Conservation (phyloP, 2,797 vertebrate species). For the Coreius guichenoti region DNA sequence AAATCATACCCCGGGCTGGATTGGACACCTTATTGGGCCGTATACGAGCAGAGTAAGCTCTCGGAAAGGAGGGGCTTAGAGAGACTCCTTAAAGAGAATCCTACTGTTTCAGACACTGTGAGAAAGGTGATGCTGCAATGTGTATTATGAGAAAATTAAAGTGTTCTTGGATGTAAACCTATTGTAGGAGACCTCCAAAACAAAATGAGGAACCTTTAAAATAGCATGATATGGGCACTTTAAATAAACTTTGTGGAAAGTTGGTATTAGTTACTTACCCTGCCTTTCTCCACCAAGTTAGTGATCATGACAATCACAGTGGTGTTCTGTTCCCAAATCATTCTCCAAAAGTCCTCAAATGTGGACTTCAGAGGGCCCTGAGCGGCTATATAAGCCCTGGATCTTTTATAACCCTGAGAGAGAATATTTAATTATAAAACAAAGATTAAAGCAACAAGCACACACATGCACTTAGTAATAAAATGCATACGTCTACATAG, state of each 20-base stretch:
- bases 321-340: conserved; percentile 99
- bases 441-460: conserved; percentile 14
- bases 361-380: conserved; percentile 98
- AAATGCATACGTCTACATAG: conserved; percentile 94
- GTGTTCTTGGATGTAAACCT: neutral
- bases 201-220: neutral
- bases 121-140: neutral
- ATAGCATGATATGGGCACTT: neutral
- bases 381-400: conserved; percentile 95
- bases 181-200: neutral
- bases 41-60: neutral
- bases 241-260: neutral
- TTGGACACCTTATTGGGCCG: too few relatives aligned
- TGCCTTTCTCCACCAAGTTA: conserved; percentile 97
- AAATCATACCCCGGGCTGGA: too few relatives aligned
- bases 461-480: conserved; percentile 8
- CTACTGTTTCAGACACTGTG: neutral
- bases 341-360: conserved; percentile 99
- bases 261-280: conserved; percentile 80
- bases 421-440: conserved; percentile 37
- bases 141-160: neutral
- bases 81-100: neutral
- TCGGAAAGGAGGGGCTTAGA: neutral
- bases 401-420: conserved; percentile 94
- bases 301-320: conserved; percentile 98